Evolutionary conservation across 2,888 invertebrate species (phyloP), one percentile per base, ranked within the genome.

Genomic region (Volucella inflata): DNA sequence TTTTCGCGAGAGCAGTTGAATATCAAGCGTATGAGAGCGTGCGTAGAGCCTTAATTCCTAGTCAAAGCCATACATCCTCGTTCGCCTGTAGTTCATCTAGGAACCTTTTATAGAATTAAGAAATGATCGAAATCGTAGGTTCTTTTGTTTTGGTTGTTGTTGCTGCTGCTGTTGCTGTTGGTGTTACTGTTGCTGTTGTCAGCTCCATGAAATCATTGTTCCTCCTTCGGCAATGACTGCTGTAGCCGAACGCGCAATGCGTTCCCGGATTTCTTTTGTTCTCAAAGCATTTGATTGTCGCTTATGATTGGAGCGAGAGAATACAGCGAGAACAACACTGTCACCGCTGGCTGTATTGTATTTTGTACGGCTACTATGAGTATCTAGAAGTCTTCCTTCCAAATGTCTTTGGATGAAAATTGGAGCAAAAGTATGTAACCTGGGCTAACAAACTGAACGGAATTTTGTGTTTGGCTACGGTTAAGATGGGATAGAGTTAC

Each of bases 61-160:
- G 64, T 14, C 17, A 17, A 14, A 30, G 11, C 3, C 9, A 48
- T 21, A 36, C 53, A 65, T 75, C 57, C 59, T 75, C 83, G 14
- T 46, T 12, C 50, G 30, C 30, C 30, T 53, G n/a, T 30, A 50
- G 30, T 30, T 30, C 30, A 6, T 30, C 30, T 30, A 30, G 76
- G 46, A 81, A 76, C 85, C 85, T 85, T 85, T 80, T 85, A 81
- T 81, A 85, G 85, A 85, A 81, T 85, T 77, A 81, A 85, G 85
- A 85, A 85, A 85, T 81, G 81, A 85, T 85, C 85, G 71, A 85
- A 72, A 85, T 85, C 81, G 50, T 60, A 65, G 68, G n/a, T 72
- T 8, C 17, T 17, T 53, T 65, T 14, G n/a, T 50, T 16, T 65
- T 65, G 57, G 21, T 44, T 48, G 36, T 71, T 38, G 12, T 57